Conservation (phyloP, 2,888 invertebrate species). For the Tridacna crocea region DNA sequence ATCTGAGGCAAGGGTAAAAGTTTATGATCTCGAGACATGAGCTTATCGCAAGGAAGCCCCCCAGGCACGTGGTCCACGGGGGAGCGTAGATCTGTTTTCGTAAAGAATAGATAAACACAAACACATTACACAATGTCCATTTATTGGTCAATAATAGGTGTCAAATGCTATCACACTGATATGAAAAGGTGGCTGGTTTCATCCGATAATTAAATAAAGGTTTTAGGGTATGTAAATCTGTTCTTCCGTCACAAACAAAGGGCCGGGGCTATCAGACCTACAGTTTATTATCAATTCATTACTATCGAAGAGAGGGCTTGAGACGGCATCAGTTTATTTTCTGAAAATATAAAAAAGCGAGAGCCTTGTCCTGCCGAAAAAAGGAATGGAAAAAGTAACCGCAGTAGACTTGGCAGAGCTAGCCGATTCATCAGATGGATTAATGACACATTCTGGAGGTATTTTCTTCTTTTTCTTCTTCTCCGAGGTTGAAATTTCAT, state of each 20-base stretch:
- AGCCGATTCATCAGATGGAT: slow-evolving; percentile 58
- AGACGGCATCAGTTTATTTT: too few species aligned
- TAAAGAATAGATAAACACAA: slow-evolving; percentile 19
- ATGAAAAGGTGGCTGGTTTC: slow-evolving; percentile 8
- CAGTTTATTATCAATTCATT: too few species aligned
- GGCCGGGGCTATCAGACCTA: too few species aligned
- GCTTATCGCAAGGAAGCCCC: slow-evolving; percentile 2
- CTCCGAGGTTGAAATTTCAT: neutral
- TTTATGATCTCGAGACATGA: neutral
- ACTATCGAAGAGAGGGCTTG: too few species aligned
- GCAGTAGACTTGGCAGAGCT: slow-evolving; percentile 39
- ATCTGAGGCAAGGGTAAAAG: too few species aligned
- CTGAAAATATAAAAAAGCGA: too few species aligned
- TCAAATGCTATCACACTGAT: slow-evolving; percentile 8
- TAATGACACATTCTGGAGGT: slow-evolving; percentile 29
- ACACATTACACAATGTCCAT: slow-evolving; percentile 10
- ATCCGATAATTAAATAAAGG: neutral
- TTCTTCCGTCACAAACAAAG: too few species aligned
- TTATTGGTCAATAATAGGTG: slow-evolving; percentile 4
- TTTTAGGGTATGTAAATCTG: too few species aligned
- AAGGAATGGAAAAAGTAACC: slow-evolving; percentile 14
- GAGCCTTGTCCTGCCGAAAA: neutral
- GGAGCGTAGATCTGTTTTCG: slow-evolving; percentile 2
- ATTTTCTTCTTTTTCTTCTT: neutral
- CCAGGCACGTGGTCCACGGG: neutral